Percentiles rank a stretch among this genome's conserved stretches.
phyloP scores from a whole-genome alignment of 92 coral and sea anemone species.

The Actinernus sp. region DNA sequence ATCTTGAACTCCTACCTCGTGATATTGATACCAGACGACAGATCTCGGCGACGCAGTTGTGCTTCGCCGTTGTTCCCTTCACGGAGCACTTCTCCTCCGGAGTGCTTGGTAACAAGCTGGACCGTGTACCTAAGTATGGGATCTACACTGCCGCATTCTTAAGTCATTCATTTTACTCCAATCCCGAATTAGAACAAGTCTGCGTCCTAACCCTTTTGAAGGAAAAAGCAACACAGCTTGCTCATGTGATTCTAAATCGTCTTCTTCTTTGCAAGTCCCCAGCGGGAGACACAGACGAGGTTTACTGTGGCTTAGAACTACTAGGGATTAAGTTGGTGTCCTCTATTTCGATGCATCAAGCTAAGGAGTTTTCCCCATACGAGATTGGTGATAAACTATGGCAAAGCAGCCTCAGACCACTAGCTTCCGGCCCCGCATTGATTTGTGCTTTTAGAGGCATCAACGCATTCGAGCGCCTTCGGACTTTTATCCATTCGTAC shows the following conservation, averaged over 20 bases:
- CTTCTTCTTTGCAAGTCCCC: constrained; percentile 46
- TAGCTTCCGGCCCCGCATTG: constrained; percentile 82
- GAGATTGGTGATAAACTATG: constrained; percentile 85
- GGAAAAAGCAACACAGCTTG: constrained; percentile 71
- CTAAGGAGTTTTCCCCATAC: constrained; percentile 91
- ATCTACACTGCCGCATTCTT: constrained; percentile 75
- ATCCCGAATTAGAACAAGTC: constrained; percentile 93
- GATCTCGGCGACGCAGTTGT: constrained; percentile 52
- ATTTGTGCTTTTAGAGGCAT: constrained; percentile 86
- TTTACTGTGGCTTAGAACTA: constrained; percentile 80
- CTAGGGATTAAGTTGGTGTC: constrained; percentile 86
- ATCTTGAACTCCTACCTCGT: constrained; percentile 38
- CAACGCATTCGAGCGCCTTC: constrained; percentile 76
- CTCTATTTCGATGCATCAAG: constrained; percentile 84
- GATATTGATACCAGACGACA: constrained; percentile 45
- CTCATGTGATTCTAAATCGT: constrained; percentile 66
- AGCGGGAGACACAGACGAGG: constrained; percentile 10
- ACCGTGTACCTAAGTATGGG: constrained; percentile 67
- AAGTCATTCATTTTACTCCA: constrained; percentile 86
- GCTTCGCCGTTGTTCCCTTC: constrained; percentile 65
- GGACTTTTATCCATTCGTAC: constrained; percentile 63
- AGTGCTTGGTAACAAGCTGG: constrained; percentile 72
- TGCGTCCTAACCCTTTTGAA: constrained; percentile 80
- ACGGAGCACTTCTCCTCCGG: constrained; percentile 69
- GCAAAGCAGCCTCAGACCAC: constrained; percentile 79